phyloP scores from a whole-genome alignment of 2,888 invertebrate species.

The Tetropium fuscum region DNA sequence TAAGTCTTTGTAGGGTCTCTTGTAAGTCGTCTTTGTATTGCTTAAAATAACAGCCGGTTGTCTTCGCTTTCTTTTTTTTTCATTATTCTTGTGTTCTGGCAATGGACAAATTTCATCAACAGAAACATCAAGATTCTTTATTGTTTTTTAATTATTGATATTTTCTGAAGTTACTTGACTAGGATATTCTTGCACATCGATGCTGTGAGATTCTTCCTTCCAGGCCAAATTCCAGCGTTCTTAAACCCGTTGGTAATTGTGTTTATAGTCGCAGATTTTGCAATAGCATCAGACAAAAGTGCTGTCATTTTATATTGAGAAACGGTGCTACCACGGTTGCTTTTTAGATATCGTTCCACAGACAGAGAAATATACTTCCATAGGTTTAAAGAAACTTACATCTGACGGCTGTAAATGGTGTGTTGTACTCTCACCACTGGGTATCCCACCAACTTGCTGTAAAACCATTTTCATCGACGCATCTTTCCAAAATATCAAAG shows the following conservation, averaged over 20 bases:
- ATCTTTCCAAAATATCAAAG: too few relatives aligned
- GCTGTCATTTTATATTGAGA: not conserved
- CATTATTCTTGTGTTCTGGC: not conserved
- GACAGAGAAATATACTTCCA: not conserved
- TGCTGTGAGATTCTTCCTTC: not conserved
- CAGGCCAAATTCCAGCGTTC: constrained; percentile 4
- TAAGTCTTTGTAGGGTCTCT: constrained; percentile 1
- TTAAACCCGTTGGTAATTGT: constrained; percentile 29
- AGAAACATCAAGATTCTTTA: not conserved
- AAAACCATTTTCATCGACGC: too few relatives aligned
- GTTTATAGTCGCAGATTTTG: not conserved
- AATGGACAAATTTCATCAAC: not conserved
- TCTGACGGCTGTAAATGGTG: not conserved
- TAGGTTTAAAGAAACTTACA: constrained; percentile 6
- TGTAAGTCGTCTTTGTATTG: too few relatives aligned
- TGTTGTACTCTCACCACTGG: too few relatives aligned
- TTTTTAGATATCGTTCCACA: not conserved
- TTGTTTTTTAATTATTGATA: not conserved
- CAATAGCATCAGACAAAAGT: not conserved
- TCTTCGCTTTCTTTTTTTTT: not conserved
- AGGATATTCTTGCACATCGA: not conserved
- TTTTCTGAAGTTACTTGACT: not conserved
- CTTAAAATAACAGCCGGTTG: constrained; percentile 5
- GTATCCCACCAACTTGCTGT: too few relatives aligned
- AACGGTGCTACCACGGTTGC: constrained; percentile 13